Evolutionary conservation across 23 tunicate genomes (phyloP), one percentile per base, ranked within the genome.

Genomic region (Ascidia mentula): DNA sequence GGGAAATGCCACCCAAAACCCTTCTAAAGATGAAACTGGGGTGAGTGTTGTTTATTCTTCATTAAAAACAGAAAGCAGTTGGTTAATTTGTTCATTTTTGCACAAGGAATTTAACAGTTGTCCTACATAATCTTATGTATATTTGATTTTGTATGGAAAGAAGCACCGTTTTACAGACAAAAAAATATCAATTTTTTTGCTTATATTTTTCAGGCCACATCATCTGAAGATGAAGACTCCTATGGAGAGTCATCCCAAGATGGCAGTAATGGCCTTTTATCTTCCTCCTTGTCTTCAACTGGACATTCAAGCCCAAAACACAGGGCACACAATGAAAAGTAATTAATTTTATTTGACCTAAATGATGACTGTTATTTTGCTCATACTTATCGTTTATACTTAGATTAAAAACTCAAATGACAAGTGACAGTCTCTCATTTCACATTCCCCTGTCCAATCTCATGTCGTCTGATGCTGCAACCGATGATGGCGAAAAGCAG

Each of bases 371-470:
- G n/a, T n/a, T n/a, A n/a, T n/a, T n/a, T n/a, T n/a, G 53, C 15
- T 42, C 15, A 15, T 42, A 42, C 15, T 42, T 42, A 42, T 42
- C 12, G 12, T 42, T 42, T 12, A 9, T 9, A 9, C 15, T 42
- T 28, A 53, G 65, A 53, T 28, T 28, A 53, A 53, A 28, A 53
- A 28, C 22, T 70, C 36, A 30, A 18, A 34, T 30, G 35, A 70
- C 88, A 34, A 36, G 39, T 28, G 37, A 65, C 22, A 59, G 45
- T 18, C 8, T 71, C 31, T 78, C 83, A 12, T 86, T 87, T 40
- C 91, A 87, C 77, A 87, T 87, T 34, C 84, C 91, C 17, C 81
- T 87, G 31, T 80, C 81, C 39, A 77, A 46, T 3, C 40, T 87
- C 46, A 75, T 87, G 59, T 81, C 91, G 1, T 17, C 74, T 37